Conservation (phyloP, 2,113 vertebrate genomes). For the Phasianus colchicus region DNA sequence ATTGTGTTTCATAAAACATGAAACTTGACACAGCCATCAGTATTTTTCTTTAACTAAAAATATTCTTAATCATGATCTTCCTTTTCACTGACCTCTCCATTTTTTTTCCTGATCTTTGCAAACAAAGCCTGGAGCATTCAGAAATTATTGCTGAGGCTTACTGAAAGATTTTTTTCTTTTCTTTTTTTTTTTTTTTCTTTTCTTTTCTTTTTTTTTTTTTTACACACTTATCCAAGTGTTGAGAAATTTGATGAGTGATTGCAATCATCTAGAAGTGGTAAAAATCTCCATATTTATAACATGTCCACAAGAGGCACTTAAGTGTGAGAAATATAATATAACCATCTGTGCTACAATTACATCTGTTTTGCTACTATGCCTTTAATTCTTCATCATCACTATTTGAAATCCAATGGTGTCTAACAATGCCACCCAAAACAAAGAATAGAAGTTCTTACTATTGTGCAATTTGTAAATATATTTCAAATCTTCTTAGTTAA, state of each 20-base stretch:
- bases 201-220: neutral
- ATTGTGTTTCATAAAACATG: fast-evolving
- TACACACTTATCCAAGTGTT: neutral
- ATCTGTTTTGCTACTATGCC: neutral
- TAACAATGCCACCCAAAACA: neutral
- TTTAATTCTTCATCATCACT: neutral
- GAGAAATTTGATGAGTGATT: neutral
- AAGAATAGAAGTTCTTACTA: neutral
- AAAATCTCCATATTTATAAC: neutral
- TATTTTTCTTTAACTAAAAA: neutral
- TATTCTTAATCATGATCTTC: neutral
- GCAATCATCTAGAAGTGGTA: neutral
- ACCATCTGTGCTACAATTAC: neutral
- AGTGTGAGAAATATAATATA: neutral
- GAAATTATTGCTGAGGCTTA: neutral
- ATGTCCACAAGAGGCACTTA: neutral
- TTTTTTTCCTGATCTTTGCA: neutral
- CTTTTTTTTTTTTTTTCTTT: neutral
- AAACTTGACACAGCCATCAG: neutral
- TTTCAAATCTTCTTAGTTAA: neutral
- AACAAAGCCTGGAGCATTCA: neutral
- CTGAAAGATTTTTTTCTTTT: neutral
- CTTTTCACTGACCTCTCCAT: neutral
- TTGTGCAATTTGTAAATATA: neutral
- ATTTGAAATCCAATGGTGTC: neutral